A percentile compares a stretch with the other conserved stretches of the same genome.
Evolutionary conservation across 2,888 invertebrate species (phyloP).

Genomic region (Andrena chrysosceles): DNA sequence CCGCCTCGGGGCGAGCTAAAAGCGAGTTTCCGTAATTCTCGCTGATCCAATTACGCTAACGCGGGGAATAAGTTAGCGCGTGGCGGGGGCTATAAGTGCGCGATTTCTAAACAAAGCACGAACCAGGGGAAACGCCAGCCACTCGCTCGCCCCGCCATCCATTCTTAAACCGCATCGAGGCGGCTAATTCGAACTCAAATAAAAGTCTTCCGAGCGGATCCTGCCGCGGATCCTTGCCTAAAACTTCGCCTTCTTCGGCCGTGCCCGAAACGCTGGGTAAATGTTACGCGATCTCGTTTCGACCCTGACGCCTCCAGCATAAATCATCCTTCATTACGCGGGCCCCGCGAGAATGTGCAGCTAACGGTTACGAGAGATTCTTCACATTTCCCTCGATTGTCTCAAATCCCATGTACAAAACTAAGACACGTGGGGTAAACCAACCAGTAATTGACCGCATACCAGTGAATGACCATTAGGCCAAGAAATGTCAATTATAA

Average conservation of each 20-base stretch:
- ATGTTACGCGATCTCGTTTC: conserved; percentile 51
- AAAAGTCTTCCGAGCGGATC: conserved; percentile 73
- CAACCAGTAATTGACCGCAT: no score
- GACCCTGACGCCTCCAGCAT: conserved; percentile 27
- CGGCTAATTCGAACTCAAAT: conserved; percentile 81
- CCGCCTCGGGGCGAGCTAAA: conserved; percentile 58
- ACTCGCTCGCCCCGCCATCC: conserved; percentile 65
- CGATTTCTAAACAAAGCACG: conserved; percentile 82
- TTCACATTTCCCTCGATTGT: no score
- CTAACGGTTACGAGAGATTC: neutral
- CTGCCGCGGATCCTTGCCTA: conserved; percentile 39
- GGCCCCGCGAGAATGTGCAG: neutral
- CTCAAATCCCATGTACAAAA: no score
- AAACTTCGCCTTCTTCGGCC: conserved; percentile 26
- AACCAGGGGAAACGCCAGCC: conserved; percentile 68
- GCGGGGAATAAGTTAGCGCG: conserved; percentile 78
- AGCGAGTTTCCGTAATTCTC: conserved; percentile 77
- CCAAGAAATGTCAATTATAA: no score
- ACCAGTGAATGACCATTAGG: no score
- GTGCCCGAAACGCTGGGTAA: conserved; percentile 43
- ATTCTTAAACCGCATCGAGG: conserved; percentile 79
- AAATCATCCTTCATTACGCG: neutral
- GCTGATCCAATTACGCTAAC: conserved; percentile 80
- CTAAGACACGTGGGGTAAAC: no score
- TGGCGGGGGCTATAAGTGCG: conserved; percentile 70